phyloP scores from a whole-genome alignment of 2,888 invertebrate genomes.

The Drosophila subsilvestris region DNA sequence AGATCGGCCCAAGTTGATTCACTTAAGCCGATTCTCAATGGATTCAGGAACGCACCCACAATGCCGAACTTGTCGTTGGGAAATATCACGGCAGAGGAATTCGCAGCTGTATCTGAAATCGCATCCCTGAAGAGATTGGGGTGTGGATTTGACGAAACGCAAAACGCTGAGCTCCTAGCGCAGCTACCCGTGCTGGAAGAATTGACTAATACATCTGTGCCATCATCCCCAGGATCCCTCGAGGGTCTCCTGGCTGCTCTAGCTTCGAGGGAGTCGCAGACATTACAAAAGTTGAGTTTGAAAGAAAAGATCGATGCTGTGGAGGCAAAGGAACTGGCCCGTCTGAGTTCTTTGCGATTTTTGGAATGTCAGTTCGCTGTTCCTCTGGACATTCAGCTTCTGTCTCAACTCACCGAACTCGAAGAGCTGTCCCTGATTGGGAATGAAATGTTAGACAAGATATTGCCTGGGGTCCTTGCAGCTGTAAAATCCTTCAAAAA shows the following conservation, averaged over 20 bases:
- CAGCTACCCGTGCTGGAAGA: background rate
- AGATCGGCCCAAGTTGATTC: no score
- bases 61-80: background rate
- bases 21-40: no score
- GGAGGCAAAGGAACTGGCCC: conserved; percentile 3
- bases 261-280: background rate
- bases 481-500: background rate
- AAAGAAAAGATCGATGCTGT: background rate
- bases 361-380: background rate
- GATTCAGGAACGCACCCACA: background rate
- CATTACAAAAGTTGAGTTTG: background rate
- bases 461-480: background rate
- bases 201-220: background rate
- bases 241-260: background rate
- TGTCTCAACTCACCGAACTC: background rate
- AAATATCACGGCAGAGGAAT: background rate
- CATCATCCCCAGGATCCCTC: background rate
- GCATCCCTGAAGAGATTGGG: background rate
- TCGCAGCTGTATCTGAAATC: background rate
- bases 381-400: background rate
- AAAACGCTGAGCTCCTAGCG: conserved; percentile 4
- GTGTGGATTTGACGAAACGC: background rate
- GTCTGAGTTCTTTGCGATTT: no score
- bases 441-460: background rate
- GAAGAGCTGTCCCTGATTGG: accelerated